Conservation (phyloP, 2,113 vertebrate species). For the Danionella cerebrum region DNA sequence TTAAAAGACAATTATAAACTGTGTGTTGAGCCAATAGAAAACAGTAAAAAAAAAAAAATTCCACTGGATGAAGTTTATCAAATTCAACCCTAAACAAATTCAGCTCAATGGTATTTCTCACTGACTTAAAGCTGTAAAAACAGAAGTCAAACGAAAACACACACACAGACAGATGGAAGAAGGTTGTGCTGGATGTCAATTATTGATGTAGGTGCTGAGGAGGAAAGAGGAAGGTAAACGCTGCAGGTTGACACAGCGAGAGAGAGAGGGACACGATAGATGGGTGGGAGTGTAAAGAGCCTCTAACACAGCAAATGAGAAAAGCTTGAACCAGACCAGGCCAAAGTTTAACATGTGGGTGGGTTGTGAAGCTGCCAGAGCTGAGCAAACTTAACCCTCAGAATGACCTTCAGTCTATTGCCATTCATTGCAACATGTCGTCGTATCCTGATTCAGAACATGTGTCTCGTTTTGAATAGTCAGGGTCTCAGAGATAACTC, state of each 20-base stretch:
- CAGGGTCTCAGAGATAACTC: too few species aligned
- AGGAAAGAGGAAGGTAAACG: not conserved
- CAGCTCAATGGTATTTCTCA: not conserved
- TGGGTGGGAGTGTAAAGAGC: not conserved
- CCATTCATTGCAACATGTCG: too few species aligned
- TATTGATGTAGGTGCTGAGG: constrained; percentile 17
- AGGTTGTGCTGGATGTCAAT: constrained; percentile 4
- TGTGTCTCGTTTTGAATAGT: too few species aligned
- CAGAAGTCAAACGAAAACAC: not conserved
- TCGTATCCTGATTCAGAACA: too few species aligned
- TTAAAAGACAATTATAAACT: too few species aligned
- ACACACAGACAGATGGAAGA: not conserved
- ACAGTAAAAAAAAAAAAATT: too few species aligned
- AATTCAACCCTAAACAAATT: not conserved
- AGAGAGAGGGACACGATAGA: constrained; percentile 1
- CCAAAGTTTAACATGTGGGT: constrained; percentile 37
- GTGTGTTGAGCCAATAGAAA: too few species aligned
- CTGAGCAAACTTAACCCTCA: constrained; percentile 42
- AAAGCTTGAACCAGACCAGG: constrained; percentile 11
- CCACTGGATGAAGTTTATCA: not conserved
- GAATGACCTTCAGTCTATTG: constrained; percentile 23
- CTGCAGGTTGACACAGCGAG: not conserved
- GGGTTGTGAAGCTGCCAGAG: constrained; percentile 41
- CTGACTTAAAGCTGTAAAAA: not conserved
- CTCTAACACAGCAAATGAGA: not conserved